Evolutionary conservation across 2,888 invertebrate species (phyloP), one percentile per base, ranked within the genome.

Genomic region (Cryptophagus acutangulus): DNA sequence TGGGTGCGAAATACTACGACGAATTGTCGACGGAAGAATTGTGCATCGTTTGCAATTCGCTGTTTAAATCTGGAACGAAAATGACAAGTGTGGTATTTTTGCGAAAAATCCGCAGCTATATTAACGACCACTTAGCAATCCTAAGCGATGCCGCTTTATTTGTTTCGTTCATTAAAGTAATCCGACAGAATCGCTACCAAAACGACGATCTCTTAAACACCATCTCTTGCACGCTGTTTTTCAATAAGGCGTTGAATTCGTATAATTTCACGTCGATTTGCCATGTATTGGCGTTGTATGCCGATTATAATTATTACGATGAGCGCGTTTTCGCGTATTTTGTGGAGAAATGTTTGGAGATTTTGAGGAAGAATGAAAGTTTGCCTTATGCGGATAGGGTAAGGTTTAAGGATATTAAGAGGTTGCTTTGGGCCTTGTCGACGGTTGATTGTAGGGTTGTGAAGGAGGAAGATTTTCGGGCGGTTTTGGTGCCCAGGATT

Each of bases 321-420:
- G 57, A 58, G 38, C 45, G 54, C 14, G 48, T 69, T 26, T 39
- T 69, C 2, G 46, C 59, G 31, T 46, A 57, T 35, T 59, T 71
- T 37, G 54, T 60, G 2, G 45, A 49, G 25, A 57, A 57, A 43
- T 57, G 63, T 17, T 46, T 70, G 2, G 43, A 58, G 31, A 46
- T 60, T 38, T 48, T 64, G 25, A 55, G 59, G 51, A 45, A 52
- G 17, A 46, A 44, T 33, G 17, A 40, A 17, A 38, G 56, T 6
- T 50, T 46, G 43, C 13, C 39, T 18, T 45, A 57, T 49, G 44
- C 33, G 8, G 52, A 58, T 17, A 52, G 58, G 33, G 49, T 59
- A 12, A 59, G 72, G 39, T 47, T 54, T 2, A 73, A 74, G 56
- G 74, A 74, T 56, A 57, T 74, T n/a, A 64, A 66, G 35, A 59